phyloP scores from a whole-genome alignment of 1,140 invertebrate species.

The Rhynchophorus ferrugineus region DNA sequence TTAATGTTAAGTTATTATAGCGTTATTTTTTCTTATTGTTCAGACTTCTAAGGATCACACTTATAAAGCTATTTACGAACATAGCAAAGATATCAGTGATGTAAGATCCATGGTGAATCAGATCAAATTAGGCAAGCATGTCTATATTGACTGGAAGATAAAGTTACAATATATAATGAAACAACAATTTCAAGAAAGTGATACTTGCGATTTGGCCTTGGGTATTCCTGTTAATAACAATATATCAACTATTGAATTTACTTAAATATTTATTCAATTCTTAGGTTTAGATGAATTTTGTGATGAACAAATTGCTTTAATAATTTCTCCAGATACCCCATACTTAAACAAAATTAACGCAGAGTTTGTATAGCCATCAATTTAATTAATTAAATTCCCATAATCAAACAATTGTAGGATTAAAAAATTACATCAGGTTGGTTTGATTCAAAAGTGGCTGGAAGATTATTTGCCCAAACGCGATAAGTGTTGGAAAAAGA shows the following conservation, averaged over 20 bases:
- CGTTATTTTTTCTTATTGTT: too few relatives aligned
- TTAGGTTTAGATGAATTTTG: conserved; percentile 67
- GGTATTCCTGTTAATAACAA: conserved; percentile 39
- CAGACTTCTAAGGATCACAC: conserved; percentile 45
- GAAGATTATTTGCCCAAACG: conserved; percentile 65
- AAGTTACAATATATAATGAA: conserved; percentile 63
- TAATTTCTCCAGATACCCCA: conserved; percentile 63
- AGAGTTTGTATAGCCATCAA: conserved; percentile 43
- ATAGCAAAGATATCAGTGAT: conserved; percentile 43
- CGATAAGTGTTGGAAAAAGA: conserved; percentile 67
- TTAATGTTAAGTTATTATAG: too few relatives aligned
- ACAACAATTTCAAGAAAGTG: conserved; percentile 50
- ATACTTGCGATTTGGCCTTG: conserved; percentile 62
- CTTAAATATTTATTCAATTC: too few relatives aligned
- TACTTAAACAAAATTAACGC: conserved; percentile 60
- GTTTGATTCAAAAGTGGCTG: conserved; percentile 79
- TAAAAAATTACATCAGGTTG: conserved; percentile 70
- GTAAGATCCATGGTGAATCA: conserved; percentile 46
- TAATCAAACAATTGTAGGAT: conserved; percentile 55
- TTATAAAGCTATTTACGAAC: conserved; percentile 17
- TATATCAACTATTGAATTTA: conserved; percentile 16
- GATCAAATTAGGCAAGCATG: conserved; percentile 58
- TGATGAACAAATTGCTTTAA: conserved; percentile 69
- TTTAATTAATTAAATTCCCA: background rate
- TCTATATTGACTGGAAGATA: conserved; percentile 74